Evolutionary conservation across 2,797 vertebrate genomes (phyloP), one percentile per base, ranked within the genome.

Genomic region (Valencia hispanica): DNA sequence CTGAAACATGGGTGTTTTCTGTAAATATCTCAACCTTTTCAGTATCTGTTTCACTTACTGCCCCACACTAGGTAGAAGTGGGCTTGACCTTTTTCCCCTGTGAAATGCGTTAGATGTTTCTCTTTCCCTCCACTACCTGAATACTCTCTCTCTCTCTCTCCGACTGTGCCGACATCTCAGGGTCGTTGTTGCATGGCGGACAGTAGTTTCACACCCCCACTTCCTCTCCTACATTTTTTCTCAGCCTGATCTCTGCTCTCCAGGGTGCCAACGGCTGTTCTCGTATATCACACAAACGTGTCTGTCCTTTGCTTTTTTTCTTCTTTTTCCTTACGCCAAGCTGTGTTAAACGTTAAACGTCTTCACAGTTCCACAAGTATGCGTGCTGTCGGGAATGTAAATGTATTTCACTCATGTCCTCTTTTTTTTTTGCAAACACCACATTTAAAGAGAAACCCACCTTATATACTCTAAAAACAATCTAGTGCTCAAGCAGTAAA

Each of bases 251-350:
- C 73, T 74, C 51, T 72, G 74, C 70, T 84, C 86, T 80, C 77
- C 75, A 80, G 73, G 73, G 88, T 85, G 79, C 43, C 41, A 45
- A 59, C 50, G 66, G 83, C 84, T 89, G 89, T 47, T 90, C 66
- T 92, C 80, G 78, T 41, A 73, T 87, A 79, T 88, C 84, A 87
- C 81, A 75, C 87, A 84, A 68, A 79, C 78, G 79, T 77, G 74
- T 78, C 61, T 5, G 0, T 55, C 45, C 59, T 32, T 72, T 5
- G 22, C 43, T 14, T 48, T 39, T 63, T 34, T 73, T 63, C n/a
- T 73, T 51, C 22, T 53, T 55, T 68, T 66, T 17, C 1, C n/a
- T n/a, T n/a, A 66, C 2, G 25, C 6, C 34, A 4, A 5, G 25
- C 4, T 11, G 7, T 68, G 39, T 68, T n/a, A n/a, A n/a, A n/a